Evolutionary conservation across 1,140 invertebrate species (phyloP).

Genomic region (Brachionus koreanus): DNA sequence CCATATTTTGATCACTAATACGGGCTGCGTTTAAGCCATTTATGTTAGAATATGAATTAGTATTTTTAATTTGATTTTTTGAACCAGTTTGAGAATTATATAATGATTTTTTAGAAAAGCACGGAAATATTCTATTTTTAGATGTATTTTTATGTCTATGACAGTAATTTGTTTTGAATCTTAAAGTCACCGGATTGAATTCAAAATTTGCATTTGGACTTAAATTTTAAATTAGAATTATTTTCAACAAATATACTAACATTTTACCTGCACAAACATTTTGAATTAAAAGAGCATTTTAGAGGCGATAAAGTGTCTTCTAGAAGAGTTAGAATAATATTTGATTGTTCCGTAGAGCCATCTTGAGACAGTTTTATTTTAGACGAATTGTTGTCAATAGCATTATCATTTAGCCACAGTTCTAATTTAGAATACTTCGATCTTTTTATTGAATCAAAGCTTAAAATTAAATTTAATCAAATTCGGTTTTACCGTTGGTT

Average conservation of each 20-base stretch:
- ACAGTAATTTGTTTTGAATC: constrained; percentile 23
- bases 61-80: neutral
- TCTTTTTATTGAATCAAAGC: neutral
- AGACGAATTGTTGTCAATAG: neutral
- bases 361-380: neutral
- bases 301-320: constrained; percentile 23
- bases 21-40: neutral
- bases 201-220: neutral
- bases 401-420: constrained; percentile 36
- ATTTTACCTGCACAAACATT: neutral
- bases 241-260: neutral
- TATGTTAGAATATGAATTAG: neutral
- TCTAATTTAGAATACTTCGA: constrained; percentile 35
- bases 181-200: constrained; percentile 36
- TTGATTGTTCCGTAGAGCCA: neutral
- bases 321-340: constrained; percentile 13
- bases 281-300: constrained; percentile 29
- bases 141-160: neutral
- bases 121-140: neutral
- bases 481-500: no score
- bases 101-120: neutral
- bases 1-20: constrained; percentile 3
- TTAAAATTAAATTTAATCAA: neutral
- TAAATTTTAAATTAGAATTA: neutral
- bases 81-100: neutral